Percentiles rank a stretch among this genome's conserved stretches.
Conservation (phyloP, 1,140 invertebrate species). For the Apis florea region DNA sequence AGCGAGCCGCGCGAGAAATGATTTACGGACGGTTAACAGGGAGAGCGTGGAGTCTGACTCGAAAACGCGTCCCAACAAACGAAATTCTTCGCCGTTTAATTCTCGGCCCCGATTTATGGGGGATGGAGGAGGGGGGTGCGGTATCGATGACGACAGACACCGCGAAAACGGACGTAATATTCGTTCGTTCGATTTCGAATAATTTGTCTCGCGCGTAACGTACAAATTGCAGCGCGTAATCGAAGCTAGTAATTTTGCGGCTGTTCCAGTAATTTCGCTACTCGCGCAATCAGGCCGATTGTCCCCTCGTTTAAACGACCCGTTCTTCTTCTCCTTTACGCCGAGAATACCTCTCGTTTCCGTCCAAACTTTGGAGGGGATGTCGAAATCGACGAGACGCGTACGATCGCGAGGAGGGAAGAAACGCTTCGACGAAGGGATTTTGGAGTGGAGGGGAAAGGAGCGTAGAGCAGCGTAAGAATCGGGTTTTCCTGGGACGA, state of each 20-base stretch:
- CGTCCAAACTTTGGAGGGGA: no score
- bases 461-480: conserved; percentile 39
- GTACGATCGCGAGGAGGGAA: no score
- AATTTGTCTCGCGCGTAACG: conserved; percentile 24
- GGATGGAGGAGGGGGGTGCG: accelerated
- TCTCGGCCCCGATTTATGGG: no score
- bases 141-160: background rate
- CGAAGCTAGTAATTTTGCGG: conserved; percentile 23
- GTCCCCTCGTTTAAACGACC: conserved; percentile 1
- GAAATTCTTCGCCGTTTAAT: no score
- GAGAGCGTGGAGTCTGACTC: background rate
- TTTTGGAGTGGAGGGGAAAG: background rate
- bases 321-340: background rate
- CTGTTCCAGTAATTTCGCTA: conserved; percentile 8
- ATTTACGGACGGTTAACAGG: conserved; percentile 9
- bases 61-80: no score
- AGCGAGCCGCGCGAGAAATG: conserved; percentile 4
- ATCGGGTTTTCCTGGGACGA: conserved; percentile 37
- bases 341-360: background rate
- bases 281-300: conserved; percentile 12
- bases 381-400: no score
- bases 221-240: conserved; percentile 16
- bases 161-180: background rate
- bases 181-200: background rate
- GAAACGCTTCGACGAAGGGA: background rate